Conservation (phyloP, 2,797 vertebrate species). For the Setipinna tenuifilis region DNA sequence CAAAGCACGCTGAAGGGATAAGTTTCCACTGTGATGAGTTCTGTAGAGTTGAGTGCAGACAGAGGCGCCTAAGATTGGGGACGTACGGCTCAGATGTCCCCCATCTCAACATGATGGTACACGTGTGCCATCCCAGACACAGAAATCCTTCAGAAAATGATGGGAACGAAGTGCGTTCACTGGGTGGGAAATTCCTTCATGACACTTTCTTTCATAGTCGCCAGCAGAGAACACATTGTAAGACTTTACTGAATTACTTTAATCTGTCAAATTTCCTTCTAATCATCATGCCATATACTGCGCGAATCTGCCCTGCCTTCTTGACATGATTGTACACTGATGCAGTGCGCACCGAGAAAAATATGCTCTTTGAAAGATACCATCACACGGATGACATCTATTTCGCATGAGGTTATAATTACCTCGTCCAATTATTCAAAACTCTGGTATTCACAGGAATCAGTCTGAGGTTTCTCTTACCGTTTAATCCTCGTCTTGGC, state of each 20-base stretch:
- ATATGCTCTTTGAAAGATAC: slow-evolving; percentile 23
- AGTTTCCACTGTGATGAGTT: slow-evolving; percentile 3
- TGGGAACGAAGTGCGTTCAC: background rate
- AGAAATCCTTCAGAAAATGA: background rate
- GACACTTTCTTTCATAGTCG: background rate
- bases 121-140: slow-evolving; percentile 29
- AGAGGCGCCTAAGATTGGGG: slow-evolving; percentile 41
- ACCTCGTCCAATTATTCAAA: slow-evolving; percentile 47
- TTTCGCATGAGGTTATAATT: slow-evolving; percentile 53
- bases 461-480: slow-evolving; percentile 68
- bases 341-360: slow-evolving; percentile 2
- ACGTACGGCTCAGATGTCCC: slow-evolving; percentile 8
- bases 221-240: background rate
- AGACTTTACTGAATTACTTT: background rate
- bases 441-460: slow-evolving; percentile 35
- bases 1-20: background rate
- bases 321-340: slow-evolving; percentile 4
- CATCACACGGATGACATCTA: slow-evolving; percentile 29
- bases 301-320: background rate
- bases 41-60: slow-evolving; percentile 19
- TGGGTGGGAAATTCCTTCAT: background rate
- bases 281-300: background rate
- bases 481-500: slow-evolving; percentile 71
- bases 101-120: slow-evolving; percentile 52
- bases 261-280: slow-evolving; percentile 16